phyloP scores from a whole-genome alignment of 2,888 invertebrate species.

The Hartigia nigra region DNA sequence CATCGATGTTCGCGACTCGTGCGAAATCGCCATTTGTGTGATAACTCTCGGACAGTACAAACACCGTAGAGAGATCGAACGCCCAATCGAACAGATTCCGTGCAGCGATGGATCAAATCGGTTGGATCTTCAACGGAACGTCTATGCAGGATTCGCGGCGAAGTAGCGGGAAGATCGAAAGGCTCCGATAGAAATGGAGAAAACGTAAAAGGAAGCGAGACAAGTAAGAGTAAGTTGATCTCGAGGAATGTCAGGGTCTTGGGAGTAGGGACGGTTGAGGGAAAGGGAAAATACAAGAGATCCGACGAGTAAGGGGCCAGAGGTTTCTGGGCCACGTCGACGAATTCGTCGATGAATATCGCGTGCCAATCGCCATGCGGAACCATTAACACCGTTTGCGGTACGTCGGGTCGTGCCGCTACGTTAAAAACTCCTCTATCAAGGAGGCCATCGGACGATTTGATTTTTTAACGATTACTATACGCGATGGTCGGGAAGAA shows the following conservation, averaged over 20 bases:
- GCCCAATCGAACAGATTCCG: no score
- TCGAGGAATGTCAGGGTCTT: background rate
- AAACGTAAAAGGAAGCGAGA: conserved; percentile 9
- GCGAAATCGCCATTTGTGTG: background rate
- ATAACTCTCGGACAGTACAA: background rate
- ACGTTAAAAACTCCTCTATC: background rate
- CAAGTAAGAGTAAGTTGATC: background rate
- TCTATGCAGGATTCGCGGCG: background rate
- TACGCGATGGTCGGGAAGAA: background rate
- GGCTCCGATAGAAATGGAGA: background rate
- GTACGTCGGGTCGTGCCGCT: background rate
- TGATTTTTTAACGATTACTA: background rate
- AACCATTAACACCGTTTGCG: background rate
- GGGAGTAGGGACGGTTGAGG: background rate
- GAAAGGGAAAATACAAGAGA: background rate
- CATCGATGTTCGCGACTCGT: background rate
- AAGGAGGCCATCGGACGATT: background rate
- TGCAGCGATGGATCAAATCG: no score
- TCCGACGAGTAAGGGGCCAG: background rate
- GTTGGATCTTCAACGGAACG: no score
- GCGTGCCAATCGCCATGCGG: background rate
- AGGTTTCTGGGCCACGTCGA: background rate
- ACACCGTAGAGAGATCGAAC: background rate
- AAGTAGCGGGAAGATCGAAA: conserved; percentile 1
- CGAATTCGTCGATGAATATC: background rate